phyloP scores from a whole-genome alignment of 2,888 invertebrate species.

The Synergus gifuensis region DNA sequence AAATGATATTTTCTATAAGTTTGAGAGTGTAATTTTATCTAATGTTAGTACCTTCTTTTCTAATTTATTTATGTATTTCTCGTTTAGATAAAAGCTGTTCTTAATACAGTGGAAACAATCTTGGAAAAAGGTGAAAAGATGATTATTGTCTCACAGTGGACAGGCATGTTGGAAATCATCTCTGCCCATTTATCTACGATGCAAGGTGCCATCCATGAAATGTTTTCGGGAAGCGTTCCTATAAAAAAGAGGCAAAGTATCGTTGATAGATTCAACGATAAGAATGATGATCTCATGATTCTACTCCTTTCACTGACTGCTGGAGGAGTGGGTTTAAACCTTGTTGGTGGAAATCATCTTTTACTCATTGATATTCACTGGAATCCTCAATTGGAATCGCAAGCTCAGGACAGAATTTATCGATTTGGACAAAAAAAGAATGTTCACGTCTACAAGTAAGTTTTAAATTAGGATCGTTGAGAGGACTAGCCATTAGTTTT shows the following conservation, averaged over 20 bases:
- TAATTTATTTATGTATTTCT: slow-evolving; percentile 7
- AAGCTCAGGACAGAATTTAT: slow-evolving; percentile 96
- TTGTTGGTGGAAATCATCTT: slow-evolving; percentile 95
- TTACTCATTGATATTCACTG: slow-evolving; percentile 95
- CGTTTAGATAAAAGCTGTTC: slow-evolving; percentile 80
- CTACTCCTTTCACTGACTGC: slow-evolving; percentile 93
- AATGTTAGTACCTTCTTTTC: neutral
- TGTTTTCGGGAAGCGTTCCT: slow-evolving; percentile 87
- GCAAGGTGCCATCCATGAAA: slow-evolving; percentile 78
- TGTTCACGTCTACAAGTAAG: slow-evolving; percentile 90
- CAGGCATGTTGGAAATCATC: slow-evolving; percentile 87
- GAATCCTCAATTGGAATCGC: slow-evolving; percentile 97
- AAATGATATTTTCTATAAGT: slow-evolving; percentile 3
- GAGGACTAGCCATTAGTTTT: too few relatives aligned
- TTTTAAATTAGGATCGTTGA: slow-evolving; percentile 39
- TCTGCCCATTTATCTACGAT: slow-evolving; percentile 83
- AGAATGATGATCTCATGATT: slow-evolving; percentile 77
- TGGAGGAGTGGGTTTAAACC: slow-evolving; percentile 96
- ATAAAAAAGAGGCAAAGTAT: slow-evolving; percentile 83
- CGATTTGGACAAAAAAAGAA: slow-evolving; percentile 91
- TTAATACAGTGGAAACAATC: slow-evolving; percentile 80
- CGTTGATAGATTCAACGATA: slow-evolving; percentile 68
- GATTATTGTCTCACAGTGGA: slow-evolving; percentile 96
- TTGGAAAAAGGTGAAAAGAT: slow-evolving; percentile 82
- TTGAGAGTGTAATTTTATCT: neutral